Base-by-base conservation (phyloP, 1,140 invertebrate genomes). In the Brachystomella parvula region DNA sequence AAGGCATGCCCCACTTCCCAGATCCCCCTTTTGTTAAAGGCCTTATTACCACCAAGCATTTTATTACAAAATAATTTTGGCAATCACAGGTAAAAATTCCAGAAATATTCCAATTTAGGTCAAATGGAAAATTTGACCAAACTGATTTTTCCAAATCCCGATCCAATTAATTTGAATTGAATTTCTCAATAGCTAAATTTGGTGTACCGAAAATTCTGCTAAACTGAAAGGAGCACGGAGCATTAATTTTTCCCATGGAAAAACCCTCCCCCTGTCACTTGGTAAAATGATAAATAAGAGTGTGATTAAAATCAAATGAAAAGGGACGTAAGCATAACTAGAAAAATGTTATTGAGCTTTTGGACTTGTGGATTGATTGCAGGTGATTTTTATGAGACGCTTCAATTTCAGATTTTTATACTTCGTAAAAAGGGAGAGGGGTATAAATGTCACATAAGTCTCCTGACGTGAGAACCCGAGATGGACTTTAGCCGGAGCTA, bases 401-500 rank as follows among this genome's bases (percentile, higher is more conserved):
- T 39, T 6, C 35, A 9, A 39, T 6, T 6, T 9, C 6, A 39
- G 6, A 9, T 39, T 39, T 39, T 19, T 39, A 19, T 39, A 19
- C 35, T 19, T 39, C 19, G 6, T 39, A 39, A 39, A 53, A 19
- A 6, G 49, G 12, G 49, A 53, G 9, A 53, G 15, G 49, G 12
- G 24, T 15, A 53, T 53, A 24, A 53, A 53, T 53, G 49, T 53
- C 49, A 53, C 49, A 53, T 53, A 53, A 53, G 24, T 53, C 12
- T 53, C 24, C 24, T 53, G n/a, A n/a, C 49, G 49, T 53, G 49
- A 53, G 49, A 53, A 53, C 49, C 21, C 24, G n/a, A n/a, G 12
- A 26, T 53, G 12, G 49, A 26, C 3, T 53, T 26, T 17, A 53
- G 24, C 3, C 12, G 24, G 49, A 53, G 12, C 49, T 53, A 53